Conservation (phyloP, 2,888 invertebrate genomes). For the Imbricaverruca yamaguchii region DNA sequence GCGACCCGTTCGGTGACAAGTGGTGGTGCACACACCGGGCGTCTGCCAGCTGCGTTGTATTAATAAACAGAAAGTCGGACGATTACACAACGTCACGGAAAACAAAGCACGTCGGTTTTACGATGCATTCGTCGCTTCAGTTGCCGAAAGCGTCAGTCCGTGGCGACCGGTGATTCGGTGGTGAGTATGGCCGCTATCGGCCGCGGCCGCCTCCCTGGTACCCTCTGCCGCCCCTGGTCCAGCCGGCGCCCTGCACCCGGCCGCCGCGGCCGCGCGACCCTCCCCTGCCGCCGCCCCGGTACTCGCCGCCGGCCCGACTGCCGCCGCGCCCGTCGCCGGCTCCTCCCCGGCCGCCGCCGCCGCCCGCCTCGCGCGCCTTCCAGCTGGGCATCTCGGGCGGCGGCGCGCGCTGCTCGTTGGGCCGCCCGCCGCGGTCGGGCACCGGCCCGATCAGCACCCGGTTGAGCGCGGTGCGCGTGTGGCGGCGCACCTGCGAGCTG, state of each 20-base stretch:
- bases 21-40: background rate
- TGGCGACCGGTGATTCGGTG: background rate
- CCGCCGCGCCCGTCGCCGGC: conserved; percentile 35
- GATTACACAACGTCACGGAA: too few species aligned
- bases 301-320: conserved; percentile 25
- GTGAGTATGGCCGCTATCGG: background rate
- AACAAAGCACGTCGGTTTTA: background rate
- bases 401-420: conserved; percentile 82
- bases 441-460: conserved; percentile 61
- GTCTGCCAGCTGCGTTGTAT: background rate
- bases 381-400: conserved; percentile 97
- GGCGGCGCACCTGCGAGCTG: conserved; percentile 71
- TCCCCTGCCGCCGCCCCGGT: conserved; percentile 16
- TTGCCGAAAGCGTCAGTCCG: background rate
- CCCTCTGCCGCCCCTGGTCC: conserved; percentile 34
- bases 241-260: conserved; percentile 32
- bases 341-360: conserved; percentile 34
- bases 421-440: conserved; percentile 89
- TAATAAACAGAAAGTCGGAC: background rate
- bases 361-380: conserved; percentile 53
- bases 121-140: background rate
- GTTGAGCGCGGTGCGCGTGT: conserved; percentile 74
- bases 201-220: conserved; percentile 21
- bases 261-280: conserved; percentile 41
- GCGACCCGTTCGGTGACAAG: too few species aligned